phyloP scores from a whole-genome alignment of 2,888 invertebrate species.

The Muscina levida region DNA sequence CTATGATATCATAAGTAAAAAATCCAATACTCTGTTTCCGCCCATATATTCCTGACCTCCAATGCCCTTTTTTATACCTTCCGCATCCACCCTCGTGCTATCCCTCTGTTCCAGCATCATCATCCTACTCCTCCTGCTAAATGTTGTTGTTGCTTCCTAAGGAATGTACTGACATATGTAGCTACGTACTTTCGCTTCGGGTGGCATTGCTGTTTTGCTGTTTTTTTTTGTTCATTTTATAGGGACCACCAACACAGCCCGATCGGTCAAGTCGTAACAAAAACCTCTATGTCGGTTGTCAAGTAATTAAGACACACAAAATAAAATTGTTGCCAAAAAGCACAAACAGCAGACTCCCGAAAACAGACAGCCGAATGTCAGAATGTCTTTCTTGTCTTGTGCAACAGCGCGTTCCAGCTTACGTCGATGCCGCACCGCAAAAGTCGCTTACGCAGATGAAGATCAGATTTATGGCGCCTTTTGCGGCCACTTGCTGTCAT shows the following conservation, averaged over 20 bases:
- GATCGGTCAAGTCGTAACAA: constrained; percentile 46
- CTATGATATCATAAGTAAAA: too few species aligned
- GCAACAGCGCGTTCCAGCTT: constrained; percentile 9
- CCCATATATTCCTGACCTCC: too few species aligned
- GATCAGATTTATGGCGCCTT: constrained; percentile 62
- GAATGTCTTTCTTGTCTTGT: constrained; percentile 51
- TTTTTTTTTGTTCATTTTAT: too few species aligned
- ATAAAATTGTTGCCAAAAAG: constrained; percentile 45
- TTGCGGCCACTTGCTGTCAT: constrained; percentile 15
- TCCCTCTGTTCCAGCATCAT: too few species aligned
- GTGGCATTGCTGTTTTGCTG: constrained; percentile 62
- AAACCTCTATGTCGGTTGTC: constrained; percentile 43
- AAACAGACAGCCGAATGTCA: constrained; percentile 35
- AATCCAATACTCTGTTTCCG: too few species aligned
- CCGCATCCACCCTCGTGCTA: too few species aligned
- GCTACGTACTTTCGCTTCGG: constrained; percentile 59
- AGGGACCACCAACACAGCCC: constrained; percentile 56
- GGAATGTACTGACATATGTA: too few species aligned
- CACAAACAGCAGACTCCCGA: constrained; percentile 26
- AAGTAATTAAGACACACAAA: constrained; percentile 65
- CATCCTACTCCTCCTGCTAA: too few species aligned
- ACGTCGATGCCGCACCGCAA: constrained; percentile 3
- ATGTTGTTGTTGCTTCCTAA: too few species aligned
- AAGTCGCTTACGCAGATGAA: constrained; percentile 34
- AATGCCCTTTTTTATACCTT: too few species aligned